These are phyloP conservation scores for Protonemura montana DNA, from an alignment of 2,888 invertebrate genomes.

Conservation along the genomic window DNA sequence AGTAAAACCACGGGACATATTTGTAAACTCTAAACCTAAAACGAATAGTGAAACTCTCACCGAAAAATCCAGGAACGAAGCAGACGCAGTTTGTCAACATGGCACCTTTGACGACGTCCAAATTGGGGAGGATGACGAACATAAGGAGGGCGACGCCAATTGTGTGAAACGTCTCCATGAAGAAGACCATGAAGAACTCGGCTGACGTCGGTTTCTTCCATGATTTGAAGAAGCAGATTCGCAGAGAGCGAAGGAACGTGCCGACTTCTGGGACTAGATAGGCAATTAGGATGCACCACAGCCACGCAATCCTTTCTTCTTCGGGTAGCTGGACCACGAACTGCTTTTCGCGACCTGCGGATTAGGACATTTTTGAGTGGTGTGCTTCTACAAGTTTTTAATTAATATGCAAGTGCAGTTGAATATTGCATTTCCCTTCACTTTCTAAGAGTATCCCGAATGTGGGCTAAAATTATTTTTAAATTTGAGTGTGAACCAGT, in stretches of 20 bases:
- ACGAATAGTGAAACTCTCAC: constrained; percentile 55
- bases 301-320: constrained; percentile 76
- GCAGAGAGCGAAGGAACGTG: constrained; percentile 72
- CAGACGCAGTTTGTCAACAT: constrained; percentile 87
- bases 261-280: constrained; percentile 81
- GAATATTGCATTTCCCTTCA: no score
- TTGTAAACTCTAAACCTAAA: no score
- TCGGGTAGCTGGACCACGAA: constrained; percentile 56
- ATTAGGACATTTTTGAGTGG: neutral
- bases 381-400: neutral
- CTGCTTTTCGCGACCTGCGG: constrained; percentile 55
- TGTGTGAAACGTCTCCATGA: constrained; percentile 81
- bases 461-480: no score
- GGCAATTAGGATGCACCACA: constrained; percentile 79
- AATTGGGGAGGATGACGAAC: constrained; percentile 77
- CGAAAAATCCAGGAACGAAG: constrained; percentile 79
- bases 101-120: constrained; percentile 82
- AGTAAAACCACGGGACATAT: no score
- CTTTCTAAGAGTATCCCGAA: no score
- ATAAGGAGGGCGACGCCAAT: constrained; percentile 79
- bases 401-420: no score
- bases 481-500: no score
- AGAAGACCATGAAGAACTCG: constrained; percentile 68
- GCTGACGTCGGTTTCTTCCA: constrained; percentile 64
- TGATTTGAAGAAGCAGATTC: constrained; percentile 79